Conservation (phyloP, 2,797 vertebrate genomes). For the Hydrocynus forskahlii region DNA sequence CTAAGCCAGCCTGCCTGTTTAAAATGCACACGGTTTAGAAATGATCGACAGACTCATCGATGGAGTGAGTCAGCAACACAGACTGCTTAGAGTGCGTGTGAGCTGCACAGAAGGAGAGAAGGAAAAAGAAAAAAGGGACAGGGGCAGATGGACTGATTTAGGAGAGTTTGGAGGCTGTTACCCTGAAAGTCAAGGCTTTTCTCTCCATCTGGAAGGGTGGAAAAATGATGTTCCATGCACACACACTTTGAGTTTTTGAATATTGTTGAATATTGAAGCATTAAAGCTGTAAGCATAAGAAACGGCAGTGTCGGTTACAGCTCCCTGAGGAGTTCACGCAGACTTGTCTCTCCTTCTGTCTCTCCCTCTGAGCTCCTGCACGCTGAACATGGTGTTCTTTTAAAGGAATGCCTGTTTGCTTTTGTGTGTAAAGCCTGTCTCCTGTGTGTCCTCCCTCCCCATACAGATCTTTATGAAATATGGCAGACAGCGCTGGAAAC, state of each 20-base stretch:
- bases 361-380: background rate
- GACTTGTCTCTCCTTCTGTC: background rate
- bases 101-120: background rate
- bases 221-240: background rate
- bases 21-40: constrained; percentile 26
- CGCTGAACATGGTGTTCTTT: no score
- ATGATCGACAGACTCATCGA: constrained; percentile 45
- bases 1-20: constrained; percentile 39
- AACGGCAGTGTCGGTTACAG: background rate
- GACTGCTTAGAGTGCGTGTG: constrained; percentile 36
- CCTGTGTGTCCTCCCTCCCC: background rate
- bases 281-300: background rate
- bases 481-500: constrained; percentile 93
- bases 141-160: constrained; percentile 34
- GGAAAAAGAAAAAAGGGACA: constrained; percentile 16
- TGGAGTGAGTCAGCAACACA: constrained; percentile 47
- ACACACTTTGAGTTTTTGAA: no score
- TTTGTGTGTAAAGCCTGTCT: background rate
- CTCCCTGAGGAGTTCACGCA: background rate
- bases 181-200: constrained; percentile 30
- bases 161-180: constrained; percentile 41
- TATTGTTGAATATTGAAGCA: background rate
- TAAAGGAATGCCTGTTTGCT: background rate
- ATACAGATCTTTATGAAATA: constrained; percentile 94
- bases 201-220: constrained; percentile 40